phyloP scores from a whole-genome alignment of 2,113 vertebrate genomes.

The Erinaceus europaeus region DNA sequence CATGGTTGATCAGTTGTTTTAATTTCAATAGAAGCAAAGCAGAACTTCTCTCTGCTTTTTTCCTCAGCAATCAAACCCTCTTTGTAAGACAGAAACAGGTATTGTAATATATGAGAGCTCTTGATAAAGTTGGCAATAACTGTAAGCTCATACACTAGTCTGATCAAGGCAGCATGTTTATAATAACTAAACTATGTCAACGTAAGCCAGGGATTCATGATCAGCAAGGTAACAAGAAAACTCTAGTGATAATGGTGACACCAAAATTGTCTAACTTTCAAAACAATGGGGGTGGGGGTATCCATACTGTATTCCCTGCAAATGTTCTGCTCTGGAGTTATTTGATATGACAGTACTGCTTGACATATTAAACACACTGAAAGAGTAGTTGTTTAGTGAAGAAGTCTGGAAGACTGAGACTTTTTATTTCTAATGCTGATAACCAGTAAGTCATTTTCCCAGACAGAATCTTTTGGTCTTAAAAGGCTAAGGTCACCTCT shows the following conservation, averaged over 20 bases:
- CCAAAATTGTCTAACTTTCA: background rate
- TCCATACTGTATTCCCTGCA: background rate
- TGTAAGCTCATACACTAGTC: background rate
- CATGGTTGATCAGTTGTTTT: slow-evolving; percentile 16
- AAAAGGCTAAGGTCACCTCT: slow-evolving; percentile 54
- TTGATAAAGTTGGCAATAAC: background rate
- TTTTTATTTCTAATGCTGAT: slow-evolving; percentile 58
- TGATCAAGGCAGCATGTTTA: background rate
- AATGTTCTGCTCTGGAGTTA: background rate
- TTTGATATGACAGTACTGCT: background rate
- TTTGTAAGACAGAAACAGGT: background rate
- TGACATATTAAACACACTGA: background rate
- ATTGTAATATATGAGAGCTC: background rate
- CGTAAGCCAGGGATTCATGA: background rate
- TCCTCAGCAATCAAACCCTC: background rate
- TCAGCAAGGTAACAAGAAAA: background rate
- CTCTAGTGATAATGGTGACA: background rate
- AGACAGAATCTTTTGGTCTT: slow-evolving; percentile 61
- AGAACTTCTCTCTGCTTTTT: slow-evolving; percentile 16
- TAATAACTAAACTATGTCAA: background rate
- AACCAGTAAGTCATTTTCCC: slow-evolving; percentile 58
- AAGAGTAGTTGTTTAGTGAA: slow-evolving; percentile 24
- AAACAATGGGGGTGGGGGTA: background rate
- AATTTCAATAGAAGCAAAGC: background rate
- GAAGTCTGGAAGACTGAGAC: slow-evolving; percentile 30